Percentiles rank a stretch among this genome's conserved stretches.
Evolutionary conservation across 2,888 invertebrate genomes (phyloP).

Genomic region (Hylaea fasciaria): DNA sequence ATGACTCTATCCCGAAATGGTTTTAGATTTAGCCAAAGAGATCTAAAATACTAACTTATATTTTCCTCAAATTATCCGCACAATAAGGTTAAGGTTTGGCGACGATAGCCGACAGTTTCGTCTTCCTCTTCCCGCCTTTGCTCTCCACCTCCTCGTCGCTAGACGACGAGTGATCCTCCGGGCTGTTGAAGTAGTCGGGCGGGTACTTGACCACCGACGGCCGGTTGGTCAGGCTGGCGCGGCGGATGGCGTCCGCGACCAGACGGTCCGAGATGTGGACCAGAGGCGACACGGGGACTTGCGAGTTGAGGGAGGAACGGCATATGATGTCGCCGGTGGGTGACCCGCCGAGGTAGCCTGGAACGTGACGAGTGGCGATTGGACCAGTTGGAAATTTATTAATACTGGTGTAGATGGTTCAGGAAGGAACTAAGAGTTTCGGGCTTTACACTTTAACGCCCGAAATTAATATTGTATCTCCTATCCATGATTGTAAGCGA

Average conservation of each 20-base stretch:
- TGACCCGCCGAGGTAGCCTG: conserved; percentile 66
- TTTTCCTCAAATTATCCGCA: not conserved
- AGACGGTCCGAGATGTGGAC: conserved; percentile 68
- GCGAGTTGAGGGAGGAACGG: conserved; percentile 55
- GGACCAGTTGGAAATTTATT: no score
- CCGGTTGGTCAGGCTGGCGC: conserved; percentile 72
- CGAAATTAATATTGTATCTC: no score
- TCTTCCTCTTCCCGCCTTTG: conserved; percentile 48
- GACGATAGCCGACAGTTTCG: conserved; percentile 29
- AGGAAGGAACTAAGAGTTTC: no score
- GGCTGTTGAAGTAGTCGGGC: conserved; percentile 69
- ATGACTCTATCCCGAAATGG: no score
- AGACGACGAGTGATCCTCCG: conserved; percentile 67
- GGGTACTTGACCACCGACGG: conserved; percentile 75
- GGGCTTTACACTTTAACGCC: no score
- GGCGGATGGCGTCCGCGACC: conserved; percentile 72
- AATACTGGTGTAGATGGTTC: no score
- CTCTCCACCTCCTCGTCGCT: conserved; percentile 62
- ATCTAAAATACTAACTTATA: no score
- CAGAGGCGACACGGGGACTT: conserved; percentile 60
- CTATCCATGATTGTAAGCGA: no score
- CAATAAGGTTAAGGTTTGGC: conserved; percentile 4
- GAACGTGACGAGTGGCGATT: conserved; percentile 42
- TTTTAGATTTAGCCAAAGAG: no score
- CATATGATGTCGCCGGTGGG: conserved; percentile 58